phyloP scores from a whole-genome alignment of 1,140 invertebrate species.

The Branchinecta lynchi region DNA sequence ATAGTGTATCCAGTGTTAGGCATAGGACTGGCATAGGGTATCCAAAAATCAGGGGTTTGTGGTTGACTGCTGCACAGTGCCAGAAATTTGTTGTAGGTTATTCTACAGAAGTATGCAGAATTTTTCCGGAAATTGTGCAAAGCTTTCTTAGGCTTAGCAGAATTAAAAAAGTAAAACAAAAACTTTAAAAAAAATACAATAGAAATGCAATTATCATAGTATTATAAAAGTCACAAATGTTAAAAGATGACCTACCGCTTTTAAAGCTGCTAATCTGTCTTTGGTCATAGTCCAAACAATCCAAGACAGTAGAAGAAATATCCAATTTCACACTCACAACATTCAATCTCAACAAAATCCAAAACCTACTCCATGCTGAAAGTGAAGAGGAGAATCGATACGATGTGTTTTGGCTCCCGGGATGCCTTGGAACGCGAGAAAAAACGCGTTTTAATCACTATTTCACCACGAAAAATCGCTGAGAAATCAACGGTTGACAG shows the following conservation, averaged over 20 bases:
- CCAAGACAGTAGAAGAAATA: slow-evolving; percentile 31
- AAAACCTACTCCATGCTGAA: slow-evolving; percentile 57
- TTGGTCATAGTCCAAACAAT: slow-evolving; percentile 62
- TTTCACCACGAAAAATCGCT: background rate
- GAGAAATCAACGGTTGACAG: background rate
- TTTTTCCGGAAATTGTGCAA: too few species aligned
- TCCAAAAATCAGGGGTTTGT: too few species aligned
- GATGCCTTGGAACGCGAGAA: slow-evolving; percentile 31
- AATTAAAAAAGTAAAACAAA: too few species aligned
- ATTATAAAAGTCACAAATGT: too few species aligned
- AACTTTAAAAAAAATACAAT: too few species aligned
- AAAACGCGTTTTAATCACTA: background rate
- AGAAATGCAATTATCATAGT: too few species aligned
- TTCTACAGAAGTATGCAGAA: too few species aligned
- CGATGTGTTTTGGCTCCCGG: slow-evolving; percentile 24
- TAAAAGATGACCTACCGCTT: slow-evolving; percentile 19
- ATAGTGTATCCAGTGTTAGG: too few species aligned
- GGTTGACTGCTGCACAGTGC: too few species aligned
- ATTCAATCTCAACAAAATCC: slow-evolving; percentile 49
- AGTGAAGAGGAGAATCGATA: slow-evolving; percentile 57
- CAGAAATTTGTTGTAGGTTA: too few species aligned
- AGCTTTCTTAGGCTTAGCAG: too few species aligned
- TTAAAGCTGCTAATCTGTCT: slow-evolving; percentile 62
- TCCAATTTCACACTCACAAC: slow-evolving; percentile 42
- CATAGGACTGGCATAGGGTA: too few species aligned